These are phyloP conservation scores for Drosophila neocordata DNA, from an alignment of 1,140 invertebrate species.

Conservation along the genomic window DNA sequence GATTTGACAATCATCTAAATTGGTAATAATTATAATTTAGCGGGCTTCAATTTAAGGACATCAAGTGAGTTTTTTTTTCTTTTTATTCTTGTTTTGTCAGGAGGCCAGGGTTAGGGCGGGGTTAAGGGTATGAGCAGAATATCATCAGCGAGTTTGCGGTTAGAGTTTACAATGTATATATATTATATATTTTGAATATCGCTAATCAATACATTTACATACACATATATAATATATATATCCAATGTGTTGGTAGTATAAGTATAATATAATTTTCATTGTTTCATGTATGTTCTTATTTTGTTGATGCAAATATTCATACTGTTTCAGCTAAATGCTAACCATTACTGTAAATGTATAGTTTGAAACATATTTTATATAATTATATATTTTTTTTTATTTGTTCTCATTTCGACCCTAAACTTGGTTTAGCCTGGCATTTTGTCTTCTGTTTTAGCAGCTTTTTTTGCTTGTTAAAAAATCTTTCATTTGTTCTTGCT, in stretches of 20 bases:
- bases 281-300: neutral
- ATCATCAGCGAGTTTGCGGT: constrained; percentile 34
- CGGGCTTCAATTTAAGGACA: constrained; percentile 59
- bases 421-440: constrained; percentile 42
- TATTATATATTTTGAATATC: neutral
- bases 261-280: constrained; percentile 33
- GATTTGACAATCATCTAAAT: constrained; percentile 42
- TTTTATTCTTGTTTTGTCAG: constrained; percentile 9
- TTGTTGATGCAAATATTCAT: constrained; percentile 49
- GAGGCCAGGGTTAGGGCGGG: neutral
- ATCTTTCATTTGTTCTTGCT: constrained; percentile 18
- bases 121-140: constrained; percentile 21
- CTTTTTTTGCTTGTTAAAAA: constrained; percentile 38
- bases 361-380: constrained; percentile 43
- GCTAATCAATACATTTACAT: constrained; percentile 39
- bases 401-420: constrained; percentile 16
- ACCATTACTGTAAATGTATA: constrained; percentile 46
- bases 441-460: neutral
- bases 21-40: constrained; percentile 19
- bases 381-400: constrained; percentile 28
- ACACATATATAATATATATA: constrained; percentile 42
- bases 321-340: constrained; percentile 75
- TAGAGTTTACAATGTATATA: constrained; percentile 41
- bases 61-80: constrained; percentile 50
- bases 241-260: constrained; percentile 22